Conservation (phyloP, 2,797 vertebrate species). For the Streptopelia turtur region DNA sequence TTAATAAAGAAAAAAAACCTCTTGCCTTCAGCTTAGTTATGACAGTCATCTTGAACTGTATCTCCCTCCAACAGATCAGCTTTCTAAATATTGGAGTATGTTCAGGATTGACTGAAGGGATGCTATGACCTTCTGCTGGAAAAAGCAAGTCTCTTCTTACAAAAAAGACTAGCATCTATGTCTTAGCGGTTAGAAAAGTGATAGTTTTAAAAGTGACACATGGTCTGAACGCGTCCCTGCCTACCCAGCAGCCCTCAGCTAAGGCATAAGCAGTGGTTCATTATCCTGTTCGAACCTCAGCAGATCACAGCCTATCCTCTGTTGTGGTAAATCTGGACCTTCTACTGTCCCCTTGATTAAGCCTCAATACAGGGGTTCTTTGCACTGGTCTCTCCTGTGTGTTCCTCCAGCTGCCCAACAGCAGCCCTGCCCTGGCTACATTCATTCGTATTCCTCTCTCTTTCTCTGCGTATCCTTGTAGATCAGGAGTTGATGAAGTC, state of each 20-base stretch:
- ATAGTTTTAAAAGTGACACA: not conserved
- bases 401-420: not conserved
- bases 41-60: not conserved
- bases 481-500: slow-evolving; percentile 17
- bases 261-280: not conserved
- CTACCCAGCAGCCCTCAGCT: not conserved
- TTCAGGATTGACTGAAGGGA: not conserved
- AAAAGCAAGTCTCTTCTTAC: not conserved
- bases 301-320: not conserved
- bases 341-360: not conserved
- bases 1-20: not conserved
- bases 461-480: not conserved
- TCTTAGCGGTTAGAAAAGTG: not conserved
- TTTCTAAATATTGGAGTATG: not conserved
- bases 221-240: not conserved
- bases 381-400: not conserved
- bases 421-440: not conserved
- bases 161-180: not conserved
- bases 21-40: slow-evolving; percentile 14
- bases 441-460: not conserved
- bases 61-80: not conserved
- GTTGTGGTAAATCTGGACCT: not conserved
- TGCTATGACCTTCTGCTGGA: not conserved
- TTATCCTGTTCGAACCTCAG: not conserved
- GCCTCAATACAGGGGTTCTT: not conserved